phyloP scores from a whole-genome alignment of 2,888 invertebrate genomes.

The Ypsolopha scabrella region DNA sequence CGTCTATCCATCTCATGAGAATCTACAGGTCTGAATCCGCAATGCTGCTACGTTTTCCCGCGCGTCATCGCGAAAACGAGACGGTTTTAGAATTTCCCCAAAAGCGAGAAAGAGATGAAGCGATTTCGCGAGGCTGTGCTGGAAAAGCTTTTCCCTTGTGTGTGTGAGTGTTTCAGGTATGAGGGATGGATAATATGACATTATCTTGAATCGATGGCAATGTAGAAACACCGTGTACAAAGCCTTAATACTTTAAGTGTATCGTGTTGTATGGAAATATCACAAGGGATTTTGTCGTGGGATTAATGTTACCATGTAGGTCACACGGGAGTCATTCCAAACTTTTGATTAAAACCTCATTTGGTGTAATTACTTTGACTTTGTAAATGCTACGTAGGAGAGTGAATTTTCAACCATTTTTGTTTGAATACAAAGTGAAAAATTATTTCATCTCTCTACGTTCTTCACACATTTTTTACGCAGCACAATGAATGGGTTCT shows the following conservation, averaged over 20 bases:
- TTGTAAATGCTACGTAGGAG: too few relatives aligned
- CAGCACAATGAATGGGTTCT: too few relatives aligned
- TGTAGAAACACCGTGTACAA: neutral
- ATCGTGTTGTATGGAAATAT: too few relatives aligned
- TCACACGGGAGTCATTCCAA: too few relatives aligned
- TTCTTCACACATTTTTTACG: too few relatives aligned
- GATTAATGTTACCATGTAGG: too few relatives aligned
- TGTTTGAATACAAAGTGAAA: too few relatives aligned
- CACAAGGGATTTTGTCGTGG: too few relatives aligned
- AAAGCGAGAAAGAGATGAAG: slow-evolving; percentile 22
- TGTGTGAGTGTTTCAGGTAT: neutral
- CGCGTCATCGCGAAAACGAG: slow-evolving; percentile 31
- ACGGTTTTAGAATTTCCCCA: slow-evolving; percentile 13
- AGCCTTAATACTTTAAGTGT: neutral
- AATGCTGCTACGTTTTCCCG: slow-evolving; percentile 48
- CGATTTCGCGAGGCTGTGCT: slow-evolving; percentile 12
- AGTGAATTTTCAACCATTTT: too few relatives aligned
- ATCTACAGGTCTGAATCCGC: slow-evolving; percentile 57
- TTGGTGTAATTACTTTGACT: too few relatives aligned
- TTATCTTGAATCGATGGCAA: neutral
- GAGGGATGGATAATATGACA: neutral
- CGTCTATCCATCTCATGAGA: slow-evolving; percentile 43
- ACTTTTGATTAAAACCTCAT: too few relatives aligned
- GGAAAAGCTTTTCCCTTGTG: slow-evolving; percentile 7
- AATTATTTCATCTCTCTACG: too few relatives aligned